These are phyloP conservation scores for Scaptomyza polygonia DNA, from an alignment of 2,888 invertebrate genomes.

Conservation along the genomic window DNA sequence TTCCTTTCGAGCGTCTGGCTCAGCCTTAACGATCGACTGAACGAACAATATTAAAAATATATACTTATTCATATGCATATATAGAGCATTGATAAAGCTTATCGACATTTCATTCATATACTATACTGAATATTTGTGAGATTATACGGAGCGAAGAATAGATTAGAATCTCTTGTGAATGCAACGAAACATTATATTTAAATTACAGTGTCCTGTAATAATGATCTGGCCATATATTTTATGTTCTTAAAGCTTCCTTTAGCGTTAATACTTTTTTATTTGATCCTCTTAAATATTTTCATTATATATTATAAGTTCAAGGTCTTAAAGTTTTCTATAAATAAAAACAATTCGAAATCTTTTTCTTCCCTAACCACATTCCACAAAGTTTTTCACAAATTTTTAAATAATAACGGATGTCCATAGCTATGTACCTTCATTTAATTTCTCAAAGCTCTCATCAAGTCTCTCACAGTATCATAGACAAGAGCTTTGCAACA, in stretches of 20 bases:
- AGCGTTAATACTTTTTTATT: too few relatives aligned
- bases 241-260: too few relatives aligned
- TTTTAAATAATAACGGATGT: neutral
- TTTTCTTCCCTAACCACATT: neutral
- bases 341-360: neutral
- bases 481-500: conserved; percentile 31
- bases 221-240: too few relatives aligned
- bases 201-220: neutral
- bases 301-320: too few relatives aligned
- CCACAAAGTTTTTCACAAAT: neutral
- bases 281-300: too few relatives aligned
- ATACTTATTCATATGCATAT: neutral
- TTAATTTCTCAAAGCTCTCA: neutral
- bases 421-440: neutral
- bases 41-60: neutral
- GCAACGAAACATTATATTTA: neutral
- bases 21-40: conserved; percentile 9
- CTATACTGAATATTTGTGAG: neutral
- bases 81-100: conserved; percentile 5
- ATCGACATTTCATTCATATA: conserved; percentile 2
- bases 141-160: neutral
- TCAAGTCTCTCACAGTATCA: conserved; percentile 13
- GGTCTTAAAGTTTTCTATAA: too few relatives aligned
- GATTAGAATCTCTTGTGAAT: neutral
- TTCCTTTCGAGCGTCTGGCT: neutral